These are phyloP conservation scores for Anser brachyrhynchus DNA, from an alignment of 2,113 vertebrate species.

Conservation along the genomic window DNA sequence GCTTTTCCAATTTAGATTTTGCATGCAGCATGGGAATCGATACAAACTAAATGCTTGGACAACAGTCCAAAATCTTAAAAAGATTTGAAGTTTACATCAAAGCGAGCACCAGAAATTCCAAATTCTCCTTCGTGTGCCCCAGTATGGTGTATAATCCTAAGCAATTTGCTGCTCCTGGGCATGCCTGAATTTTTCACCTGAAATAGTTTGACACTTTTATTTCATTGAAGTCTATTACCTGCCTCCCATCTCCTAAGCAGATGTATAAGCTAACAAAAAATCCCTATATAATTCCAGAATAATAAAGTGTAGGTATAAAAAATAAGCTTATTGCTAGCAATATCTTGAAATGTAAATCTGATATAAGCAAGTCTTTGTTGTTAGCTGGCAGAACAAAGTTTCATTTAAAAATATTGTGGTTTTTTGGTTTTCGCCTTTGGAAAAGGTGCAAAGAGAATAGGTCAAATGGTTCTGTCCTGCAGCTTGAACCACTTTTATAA, in stretches of 20 bases:
- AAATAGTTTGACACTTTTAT: not conserved
- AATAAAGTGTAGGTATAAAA: not conserved
- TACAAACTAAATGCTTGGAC: not conserved
- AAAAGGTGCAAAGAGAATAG: not conserved
- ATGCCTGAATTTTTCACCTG: not conserved
- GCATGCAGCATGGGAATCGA: not conserved
- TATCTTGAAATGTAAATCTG: not conserved
- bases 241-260: not conserved
- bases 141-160: not conserved
- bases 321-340: not conserved
- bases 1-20: not conserved
- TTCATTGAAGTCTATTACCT: not conserved
- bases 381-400: not conserved
- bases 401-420: not conserved
- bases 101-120: not conserved
- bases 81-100: not conserved
- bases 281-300: rapidly evolving
- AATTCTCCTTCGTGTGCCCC: not conserved
- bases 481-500: not conserved
- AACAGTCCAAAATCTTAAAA: not conserved
- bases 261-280: not conserved
- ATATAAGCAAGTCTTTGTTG: not conserved
- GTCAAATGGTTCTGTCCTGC: not conserved
- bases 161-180: not conserved
- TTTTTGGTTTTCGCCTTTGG: not conserved